These are phyloP conservation scores for Chrysomela aeneicollis DNA, from an alignment of 2,888 invertebrate genomes.

Conservation along the genomic window DNA sequence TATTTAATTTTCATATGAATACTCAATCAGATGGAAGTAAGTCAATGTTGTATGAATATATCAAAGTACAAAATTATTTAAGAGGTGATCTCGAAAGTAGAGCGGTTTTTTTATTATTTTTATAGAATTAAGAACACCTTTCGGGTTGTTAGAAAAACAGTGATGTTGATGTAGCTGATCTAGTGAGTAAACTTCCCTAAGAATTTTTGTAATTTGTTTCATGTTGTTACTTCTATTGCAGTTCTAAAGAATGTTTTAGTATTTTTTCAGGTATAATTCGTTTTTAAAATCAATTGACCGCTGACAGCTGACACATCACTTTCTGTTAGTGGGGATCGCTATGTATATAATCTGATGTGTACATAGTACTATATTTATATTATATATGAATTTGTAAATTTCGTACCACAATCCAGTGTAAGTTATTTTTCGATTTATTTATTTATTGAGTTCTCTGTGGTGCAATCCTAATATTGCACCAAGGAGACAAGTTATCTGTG, in stretches of 20 bases:
- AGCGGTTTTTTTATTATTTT: conserved; percentile 52
- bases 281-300: conserved; percentile 25
- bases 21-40: conserved; percentile 33
- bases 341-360: conserved; percentile 52
- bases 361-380: conserved; percentile 55
- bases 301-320: conserved; percentile 47
- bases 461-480: conserved; percentile 38
- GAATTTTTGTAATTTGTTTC: conserved; percentile 38
- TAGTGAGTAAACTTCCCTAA: conserved; percentile 33
- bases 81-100: conserved; percentile 58
- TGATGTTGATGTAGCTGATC: conserved; percentile 37
- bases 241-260: conserved; percentile 19
- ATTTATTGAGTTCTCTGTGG: conserved; percentile 34
- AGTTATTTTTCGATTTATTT: conserved; percentile 46
- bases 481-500: conserved; percentile 33
- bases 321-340: conserved; percentile 44
- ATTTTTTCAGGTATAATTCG: conserved; percentile 19
- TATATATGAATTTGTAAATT: conserved; percentile 55
- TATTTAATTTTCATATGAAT: conserved; percentile 26
- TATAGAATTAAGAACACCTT: conserved; percentile 46
- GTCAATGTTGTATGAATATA: conserved; percentile 43
- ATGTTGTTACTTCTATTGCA: conserved; percentile 37
- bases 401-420: conserved; percentile 54
- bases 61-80: conserved; percentile 61
- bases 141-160: conserved; percentile 43